These are phyloP conservation scores for Fregetta grallaria DNA, from an alignment of 2,113 vertebrate species.

Conservation along the genomic window DNA sequence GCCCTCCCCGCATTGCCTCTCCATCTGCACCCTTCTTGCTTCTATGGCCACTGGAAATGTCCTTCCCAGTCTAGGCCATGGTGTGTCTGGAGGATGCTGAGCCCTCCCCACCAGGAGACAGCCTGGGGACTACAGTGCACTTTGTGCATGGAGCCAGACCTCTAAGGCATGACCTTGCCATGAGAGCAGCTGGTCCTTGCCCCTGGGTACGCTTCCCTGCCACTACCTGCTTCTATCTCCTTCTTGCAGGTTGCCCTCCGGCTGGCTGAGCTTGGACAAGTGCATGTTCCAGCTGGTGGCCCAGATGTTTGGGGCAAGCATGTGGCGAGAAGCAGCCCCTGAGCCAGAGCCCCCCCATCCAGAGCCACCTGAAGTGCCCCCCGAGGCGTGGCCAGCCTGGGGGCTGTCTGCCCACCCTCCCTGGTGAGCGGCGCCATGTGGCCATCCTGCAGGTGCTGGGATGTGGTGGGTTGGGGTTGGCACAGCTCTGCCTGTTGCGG, in stretches of 20 bases:
- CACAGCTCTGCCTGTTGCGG: not conserved
- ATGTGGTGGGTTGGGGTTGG: not conserved
- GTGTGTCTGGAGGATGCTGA: not conserved
- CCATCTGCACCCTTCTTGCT: not conserved
- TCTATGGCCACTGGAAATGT: not conserved
- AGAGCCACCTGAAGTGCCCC: not conserved
- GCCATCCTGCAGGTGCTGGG: not conserved
- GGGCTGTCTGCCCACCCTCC: slow-evolving; percentile 3
- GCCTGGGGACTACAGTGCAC: not conserved
- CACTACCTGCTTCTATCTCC: not conserved
- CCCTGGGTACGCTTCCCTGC: not conserved
- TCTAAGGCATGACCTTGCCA: not conserved
- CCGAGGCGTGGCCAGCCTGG: not conserved
- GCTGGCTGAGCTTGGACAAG: slow-evolving; percentile 87
- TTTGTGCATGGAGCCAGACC: not conserved
- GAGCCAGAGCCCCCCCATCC: not conserved
- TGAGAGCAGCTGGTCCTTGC: not conserved
- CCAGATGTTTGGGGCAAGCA: slow-evolving; percentile 77
- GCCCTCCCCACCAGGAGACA: not conserved
- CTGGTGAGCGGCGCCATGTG: slow-evolving; percentile 16
- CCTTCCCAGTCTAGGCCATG: not conserved
- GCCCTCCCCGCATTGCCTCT: not conserved
- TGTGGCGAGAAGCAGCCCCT: slow-evolving; percentile 68
- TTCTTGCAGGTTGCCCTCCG: slow-evolving; percentile 80
- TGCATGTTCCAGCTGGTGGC: slow-evolving; percentile 84